Conservation (phyloP, 2,888 invertebrate species). For the Campoletis raptor region DNA sequence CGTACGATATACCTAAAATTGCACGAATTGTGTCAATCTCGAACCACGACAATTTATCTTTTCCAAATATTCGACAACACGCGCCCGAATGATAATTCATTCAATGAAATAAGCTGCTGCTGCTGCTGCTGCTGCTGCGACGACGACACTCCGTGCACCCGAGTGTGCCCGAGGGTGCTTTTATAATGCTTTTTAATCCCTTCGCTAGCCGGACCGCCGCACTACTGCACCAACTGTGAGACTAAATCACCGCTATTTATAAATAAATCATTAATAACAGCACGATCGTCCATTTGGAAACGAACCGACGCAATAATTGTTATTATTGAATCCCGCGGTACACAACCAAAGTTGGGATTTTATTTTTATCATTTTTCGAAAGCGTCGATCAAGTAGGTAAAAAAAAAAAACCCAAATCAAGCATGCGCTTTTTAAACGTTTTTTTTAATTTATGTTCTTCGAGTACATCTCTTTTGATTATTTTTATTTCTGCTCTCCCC, state of each 20-base stretch:
- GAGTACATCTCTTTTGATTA: slow-evolving; percentile 26
- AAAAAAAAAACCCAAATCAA: slow-evolving; percentile 64
- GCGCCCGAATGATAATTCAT: no score
- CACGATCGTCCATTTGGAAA: slow-evolving; percentile 47
- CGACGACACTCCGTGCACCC: slow-evolving; percentile 73
- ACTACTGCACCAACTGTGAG: slow-evolving; percentile 84
- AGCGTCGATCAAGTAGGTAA: slow-evolving; percentile 39
- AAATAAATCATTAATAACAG: background rate
- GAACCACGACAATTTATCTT: no score
- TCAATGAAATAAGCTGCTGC: no score
- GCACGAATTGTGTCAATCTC: no score
- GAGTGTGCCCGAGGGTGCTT: slow-evolving; percentile 78
- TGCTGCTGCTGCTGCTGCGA: no score
- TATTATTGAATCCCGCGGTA: slow-evolving; percentile 13
- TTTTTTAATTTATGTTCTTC: background rate
- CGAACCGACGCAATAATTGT: slow-evolving; percentile 29
- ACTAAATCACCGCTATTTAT: slow-evolving; percentile 77
- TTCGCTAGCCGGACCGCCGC: slow-evolving; percentile 82
- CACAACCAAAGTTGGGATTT: background rate
- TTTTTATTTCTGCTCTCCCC: slow-evolving; percentile 69
- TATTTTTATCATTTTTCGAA: slow-evolving; percentile 26
- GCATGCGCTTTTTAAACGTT: slow-evolving; percentile 74
- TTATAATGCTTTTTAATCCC: slow-evolving; percentile 81
- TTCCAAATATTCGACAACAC: no score
- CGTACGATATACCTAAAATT: no score